Evolutionary conservation across 2,113 vertebrate species (phyloP).

Genomic region (Lasiurus borealis): DNA sequence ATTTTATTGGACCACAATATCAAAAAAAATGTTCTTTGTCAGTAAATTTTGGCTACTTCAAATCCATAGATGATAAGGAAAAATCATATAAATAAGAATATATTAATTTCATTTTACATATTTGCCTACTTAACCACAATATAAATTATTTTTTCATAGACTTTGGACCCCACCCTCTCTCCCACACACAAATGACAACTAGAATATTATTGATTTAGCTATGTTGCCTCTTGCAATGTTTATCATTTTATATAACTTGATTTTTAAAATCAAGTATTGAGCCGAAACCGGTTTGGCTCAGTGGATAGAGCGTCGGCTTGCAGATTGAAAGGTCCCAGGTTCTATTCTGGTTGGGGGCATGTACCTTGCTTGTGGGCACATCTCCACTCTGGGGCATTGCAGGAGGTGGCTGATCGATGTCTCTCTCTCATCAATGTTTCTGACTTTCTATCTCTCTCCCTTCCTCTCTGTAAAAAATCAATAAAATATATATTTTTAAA

Average conservation of each 20-base stretch:
- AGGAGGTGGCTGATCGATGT: no score
- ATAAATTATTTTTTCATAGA: background rate
- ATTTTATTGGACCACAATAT: background rate
- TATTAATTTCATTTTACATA: background rate
- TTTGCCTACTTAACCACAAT: background rate
- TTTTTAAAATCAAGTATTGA: background rate
- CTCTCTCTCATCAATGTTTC: no score
- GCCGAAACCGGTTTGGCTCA: no score
- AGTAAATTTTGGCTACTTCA: background rate
- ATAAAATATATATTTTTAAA: no score
- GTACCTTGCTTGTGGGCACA: no score
- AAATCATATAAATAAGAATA: background rate
- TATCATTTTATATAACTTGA: background rate
- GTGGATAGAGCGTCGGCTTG: no score
- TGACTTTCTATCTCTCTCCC: no score
- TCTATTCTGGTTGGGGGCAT: no score
- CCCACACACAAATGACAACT: background rate
- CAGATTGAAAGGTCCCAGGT: no score
- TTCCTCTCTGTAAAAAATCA: no score
- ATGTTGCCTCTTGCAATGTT: background rate
- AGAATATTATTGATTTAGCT: background rate
- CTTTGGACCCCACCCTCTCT: background rate
- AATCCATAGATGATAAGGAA: constrained; percentile 1
- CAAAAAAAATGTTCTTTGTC: background rate
- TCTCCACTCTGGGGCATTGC: no score